These are phyloP conservation scores for Scaptomyza reducta DNA, from an alignment of 2,888 invertebrate species.

Conservation along the genomic window DNA sequence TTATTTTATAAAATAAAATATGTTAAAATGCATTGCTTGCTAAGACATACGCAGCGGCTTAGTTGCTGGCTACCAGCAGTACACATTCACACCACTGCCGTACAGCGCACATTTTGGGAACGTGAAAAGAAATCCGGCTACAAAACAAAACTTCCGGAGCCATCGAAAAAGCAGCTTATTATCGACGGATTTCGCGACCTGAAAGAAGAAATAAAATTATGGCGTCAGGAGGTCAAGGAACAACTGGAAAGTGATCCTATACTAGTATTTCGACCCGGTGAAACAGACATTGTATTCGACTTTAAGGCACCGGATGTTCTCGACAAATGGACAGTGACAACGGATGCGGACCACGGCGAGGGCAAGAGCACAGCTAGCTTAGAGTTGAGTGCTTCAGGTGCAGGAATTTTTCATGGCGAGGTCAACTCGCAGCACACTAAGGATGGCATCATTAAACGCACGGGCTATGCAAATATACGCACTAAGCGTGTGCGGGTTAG, in stretches of 20 bases:
- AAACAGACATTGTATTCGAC: constrained; percentile 90
- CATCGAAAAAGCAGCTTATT: constrained; percentile 86
- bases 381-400: constrained; percentile 88
- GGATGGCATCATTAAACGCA: constrained; percentile 90
- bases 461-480: constrained; percentile 93
- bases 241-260: constrained; percentile 87
- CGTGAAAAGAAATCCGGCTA: constrained; percentile 83
- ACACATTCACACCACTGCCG: constrained; percentile 76
- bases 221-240: constrained; percentile 88
- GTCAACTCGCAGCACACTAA: constrained; percentile 89
- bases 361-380: constrained; percentile 90
- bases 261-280: constrained; percentile 86
- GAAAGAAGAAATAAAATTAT: constrained; percentile 88
- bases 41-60: constrained; percentile 53
- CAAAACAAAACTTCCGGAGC: constrained; percentile 75
- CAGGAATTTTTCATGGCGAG: constrained; percentile 90
- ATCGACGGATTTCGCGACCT: constrained; percentile 88
- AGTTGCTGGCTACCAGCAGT: constrained; percentile 29
- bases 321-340: constrained; percentile 89
- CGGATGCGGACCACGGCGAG: constrained; percentile 92
- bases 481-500: constrained; percentile 88
- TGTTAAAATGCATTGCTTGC: constrained; percentile 53
- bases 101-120: constrained; percentile 82
- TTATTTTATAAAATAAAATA: constrained; percentile 25
- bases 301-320: constrained; percentile 88